phyloP scores from a whole-genome alignment of 1,140 invertebrate genomes.

The Geopemphigus sp. region DNA sequence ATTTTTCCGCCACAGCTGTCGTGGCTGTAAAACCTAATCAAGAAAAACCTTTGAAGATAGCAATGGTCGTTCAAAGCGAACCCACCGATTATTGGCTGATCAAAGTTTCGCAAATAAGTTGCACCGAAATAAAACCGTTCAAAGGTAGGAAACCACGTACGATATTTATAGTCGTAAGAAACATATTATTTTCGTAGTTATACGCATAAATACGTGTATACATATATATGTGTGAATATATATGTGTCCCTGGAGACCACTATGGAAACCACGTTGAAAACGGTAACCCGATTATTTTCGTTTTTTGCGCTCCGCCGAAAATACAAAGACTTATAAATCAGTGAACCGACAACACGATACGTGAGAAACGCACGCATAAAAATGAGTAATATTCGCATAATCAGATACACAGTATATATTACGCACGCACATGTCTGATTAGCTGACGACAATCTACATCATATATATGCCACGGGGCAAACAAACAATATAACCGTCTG shows the following conservation, averaged over 20 bases:
- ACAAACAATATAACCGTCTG: constrained; percentile 2
- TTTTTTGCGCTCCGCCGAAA: too few species aligned
- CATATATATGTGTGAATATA: background rate
- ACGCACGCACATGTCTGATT: background rate
- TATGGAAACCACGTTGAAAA: background rate
- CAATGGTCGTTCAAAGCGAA: constrained; percentile 56
- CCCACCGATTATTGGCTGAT: constrained; percentile 55
- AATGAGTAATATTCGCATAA: background rate
- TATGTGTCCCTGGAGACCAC: constrained; percentile 19
- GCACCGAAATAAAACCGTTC: constrained; percentile 53
- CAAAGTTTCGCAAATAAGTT: constrained; percentile 55
- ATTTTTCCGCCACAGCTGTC: constrained; percentile 53
- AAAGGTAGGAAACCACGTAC: constrained; percentile 52
- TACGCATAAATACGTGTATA: too few species aligned
- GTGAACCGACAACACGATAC: background rate
- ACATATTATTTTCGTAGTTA: background rate
- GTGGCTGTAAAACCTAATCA: constrained; percentile 55
- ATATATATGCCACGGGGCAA: background rate
- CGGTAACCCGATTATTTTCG: background rate
- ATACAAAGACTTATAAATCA: constrained; percentile 22
- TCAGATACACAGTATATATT: background rate
- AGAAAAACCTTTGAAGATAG: constrained; percentile 55
- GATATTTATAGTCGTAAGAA: background rate
- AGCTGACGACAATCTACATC: background rate
- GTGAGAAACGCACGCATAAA: background rate